Conservation (phyloP, 2,888 invertebrate species). For the Cheilosia grossa region DNA sequence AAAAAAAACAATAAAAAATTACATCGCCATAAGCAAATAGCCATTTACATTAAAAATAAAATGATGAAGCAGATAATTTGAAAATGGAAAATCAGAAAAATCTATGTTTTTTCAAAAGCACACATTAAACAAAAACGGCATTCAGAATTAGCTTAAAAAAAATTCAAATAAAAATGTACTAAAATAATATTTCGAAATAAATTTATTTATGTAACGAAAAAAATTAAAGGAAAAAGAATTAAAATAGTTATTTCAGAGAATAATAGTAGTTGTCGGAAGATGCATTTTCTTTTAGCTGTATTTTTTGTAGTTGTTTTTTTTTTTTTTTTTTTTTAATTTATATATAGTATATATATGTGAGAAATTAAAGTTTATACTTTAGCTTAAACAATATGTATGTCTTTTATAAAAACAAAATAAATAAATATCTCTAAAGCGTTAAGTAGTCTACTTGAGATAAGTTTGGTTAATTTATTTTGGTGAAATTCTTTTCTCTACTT, state of each 20-base stretch:
- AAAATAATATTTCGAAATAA: constrained; percentile 50
- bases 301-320: constrained; percentile 32
- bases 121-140: constrained; percentile 62
- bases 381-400: constrained; percentile 46
- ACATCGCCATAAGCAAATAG: constrained; percentile 63
- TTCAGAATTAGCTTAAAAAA: constrained; percentile 53
- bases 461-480: constrained; percentile 41
- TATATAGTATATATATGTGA: constrained; percentile 63
- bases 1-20: background rate
- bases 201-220: constrained; percentile 26
- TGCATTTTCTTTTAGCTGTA: constrained; percentile 73
- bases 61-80: constrained; percentile 61
- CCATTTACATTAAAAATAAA: constrained; percentile 37
- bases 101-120: constrained; percentile 45
- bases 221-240: constrained; percentile 49
- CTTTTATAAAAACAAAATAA: constrained; percentile 28
- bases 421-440: constrained; percentile 60
- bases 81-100: constrained; percentile 46
- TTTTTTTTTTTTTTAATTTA: constrained; percentile 45
- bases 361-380: constrained; percentile 52
- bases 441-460: constrained; percentile 62
- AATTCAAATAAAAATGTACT: constrained; percentile 28
- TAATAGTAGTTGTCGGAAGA: constrained; percentile 77
- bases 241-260: constrained; percentile 61
- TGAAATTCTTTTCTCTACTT: constrained; percentile 51